Evolutionary conservation across 1,140 invertebrate genomes (phyloP).

Genomic region (Ptiloglossa arizonensis): DNA sequence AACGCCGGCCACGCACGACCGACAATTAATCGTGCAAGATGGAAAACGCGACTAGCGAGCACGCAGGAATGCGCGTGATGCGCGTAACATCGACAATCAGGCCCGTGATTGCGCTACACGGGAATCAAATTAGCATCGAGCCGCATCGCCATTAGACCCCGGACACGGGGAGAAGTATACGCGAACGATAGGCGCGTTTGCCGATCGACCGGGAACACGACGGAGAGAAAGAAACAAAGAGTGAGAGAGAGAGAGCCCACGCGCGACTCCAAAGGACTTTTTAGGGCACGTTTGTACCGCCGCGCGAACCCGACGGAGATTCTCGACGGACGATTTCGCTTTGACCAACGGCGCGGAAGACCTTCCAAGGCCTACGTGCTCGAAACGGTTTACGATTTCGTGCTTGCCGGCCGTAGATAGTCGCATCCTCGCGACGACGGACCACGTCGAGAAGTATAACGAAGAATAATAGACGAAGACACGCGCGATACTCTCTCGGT

Average conservation of each 20-base stretch:
- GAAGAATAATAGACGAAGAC: too few species aligned
- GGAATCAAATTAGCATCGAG: conserved; percentile 72
- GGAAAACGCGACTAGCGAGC: conserved; percentile 56
- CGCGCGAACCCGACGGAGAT: neutral
- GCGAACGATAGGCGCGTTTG: conserved; percentile 55
- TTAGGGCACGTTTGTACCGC: conserved; percentile 45
- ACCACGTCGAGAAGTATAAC: too few species aligned
- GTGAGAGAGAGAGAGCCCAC: too few species aligned
- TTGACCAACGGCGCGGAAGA: too few species aligned
- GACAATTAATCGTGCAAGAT: conserved; percentile 66
- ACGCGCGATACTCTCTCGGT: too few species aligned
- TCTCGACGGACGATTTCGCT: too few species aligned
- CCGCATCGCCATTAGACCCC: conserved; percentile 62
- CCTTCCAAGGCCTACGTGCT: too few species aligned
- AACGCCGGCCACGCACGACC: conserved; percentile 24
- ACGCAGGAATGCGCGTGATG: conserved; percentile 65
- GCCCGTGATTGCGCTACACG: conserved; percentile 70
- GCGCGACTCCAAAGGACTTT: conserved; percentile 4
- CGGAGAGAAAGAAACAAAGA: too few species aligned
- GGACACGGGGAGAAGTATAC: conserved; percentile 20
- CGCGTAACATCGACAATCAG: conserved; percentile 65
- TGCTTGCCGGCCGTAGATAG: too few species aligned
- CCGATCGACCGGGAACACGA: conserved; percentile 31
- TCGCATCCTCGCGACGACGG: too few species aligned
- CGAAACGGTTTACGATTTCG: too few species aligned